Percentiles rank a stretch among this genome's conserved stretches.
Conservation (phyloP, 1,140 invertebrate species). For the Papilio helenus region DNA sequence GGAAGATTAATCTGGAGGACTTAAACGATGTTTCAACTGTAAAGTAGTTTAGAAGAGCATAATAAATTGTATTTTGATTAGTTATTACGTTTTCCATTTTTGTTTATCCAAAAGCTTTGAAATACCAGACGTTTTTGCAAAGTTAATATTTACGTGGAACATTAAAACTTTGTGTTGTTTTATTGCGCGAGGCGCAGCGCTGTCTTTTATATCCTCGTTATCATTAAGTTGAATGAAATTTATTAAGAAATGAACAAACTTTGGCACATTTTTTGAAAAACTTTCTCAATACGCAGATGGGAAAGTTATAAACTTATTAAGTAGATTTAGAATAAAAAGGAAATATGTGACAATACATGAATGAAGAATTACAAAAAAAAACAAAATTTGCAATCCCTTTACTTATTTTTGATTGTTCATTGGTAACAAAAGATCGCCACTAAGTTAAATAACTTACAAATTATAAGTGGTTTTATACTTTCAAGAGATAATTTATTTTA, state of each 20-base stretch:
- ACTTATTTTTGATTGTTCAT: no score
- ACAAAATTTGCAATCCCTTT: no score
- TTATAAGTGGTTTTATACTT: neutral
- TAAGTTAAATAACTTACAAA: no score
- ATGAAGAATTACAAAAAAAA: neutral
- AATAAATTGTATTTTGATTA: neutral
- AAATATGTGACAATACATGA: neutral
- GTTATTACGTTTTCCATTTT: neutral
- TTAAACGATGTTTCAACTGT: no score
- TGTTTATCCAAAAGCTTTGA: neutral
- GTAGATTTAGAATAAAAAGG: neutral
- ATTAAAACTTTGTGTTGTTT: slow-evolving; percentile 9
- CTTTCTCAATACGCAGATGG: neutral
- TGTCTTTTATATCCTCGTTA: slow-evolving; percentile 15
- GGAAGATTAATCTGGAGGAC: no score
- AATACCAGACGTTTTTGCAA: slow-evolving; percentile 1
- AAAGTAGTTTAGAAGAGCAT: no score
- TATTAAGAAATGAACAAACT: slow-evolving; percentile 6
- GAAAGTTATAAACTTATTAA: neutral
- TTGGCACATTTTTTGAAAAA: neutral
- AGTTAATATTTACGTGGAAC: slow-evolving; percentile 16
- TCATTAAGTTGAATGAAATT: slow-evolving; percentile 2
- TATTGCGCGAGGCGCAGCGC: neutral
- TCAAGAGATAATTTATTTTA: neutral
- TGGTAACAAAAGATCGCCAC: no score